Conservation (phyloP, 2,888 invertebrate genomes). For the Acronicta aceris region DNA sequence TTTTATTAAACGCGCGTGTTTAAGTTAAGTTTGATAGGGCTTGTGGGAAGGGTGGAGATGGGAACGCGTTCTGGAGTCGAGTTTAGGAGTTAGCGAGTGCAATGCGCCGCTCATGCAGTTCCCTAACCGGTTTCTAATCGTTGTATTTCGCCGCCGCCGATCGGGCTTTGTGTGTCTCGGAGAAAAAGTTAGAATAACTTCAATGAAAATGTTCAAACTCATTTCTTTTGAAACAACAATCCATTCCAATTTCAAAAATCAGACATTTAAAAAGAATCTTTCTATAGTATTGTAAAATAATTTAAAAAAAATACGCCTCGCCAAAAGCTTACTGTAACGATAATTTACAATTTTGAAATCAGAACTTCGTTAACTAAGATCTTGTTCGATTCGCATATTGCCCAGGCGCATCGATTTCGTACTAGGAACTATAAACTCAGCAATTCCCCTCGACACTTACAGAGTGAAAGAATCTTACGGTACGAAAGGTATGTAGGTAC, state of each 20-base stretch:
- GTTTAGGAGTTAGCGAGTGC: slow-evolving; percentile 75
- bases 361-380: no score
- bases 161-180: slow-evolving; percentile 66
- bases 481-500: slow-evolving; percentile 23
- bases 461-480: slow-evolving; percentile 14
- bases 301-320: no score
- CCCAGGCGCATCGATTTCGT: no score
- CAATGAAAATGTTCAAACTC: slow-evolving; percentile 60
- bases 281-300: no score
- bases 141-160: slow-evolving; percentile 74
- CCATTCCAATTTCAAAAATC: background rate
- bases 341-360: no score
- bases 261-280: background rate
- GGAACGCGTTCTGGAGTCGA: slow-evolving; percentile 62
- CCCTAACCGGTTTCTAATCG: slow-evolving; percentile 85
- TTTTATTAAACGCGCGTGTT: slow-evolving; percentile 60
- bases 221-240: slow-evolving; percentile 22
- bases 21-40: slow-evolving; percentile 62
- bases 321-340: no score
- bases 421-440: no score
- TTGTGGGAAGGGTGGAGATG: slow-evolving; percentile 53
- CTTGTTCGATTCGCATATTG: no score
- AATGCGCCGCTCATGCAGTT: slow-evolving; percentile 73
- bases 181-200: slow-evolving; percentile 83
- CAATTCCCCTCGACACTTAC: no score